These are phyloP conservation scores for Aporophyla lueneburgensis DNA, from an alignment of 2,888 invertebrate genomes.

Conservation along the genomic window DNA sequence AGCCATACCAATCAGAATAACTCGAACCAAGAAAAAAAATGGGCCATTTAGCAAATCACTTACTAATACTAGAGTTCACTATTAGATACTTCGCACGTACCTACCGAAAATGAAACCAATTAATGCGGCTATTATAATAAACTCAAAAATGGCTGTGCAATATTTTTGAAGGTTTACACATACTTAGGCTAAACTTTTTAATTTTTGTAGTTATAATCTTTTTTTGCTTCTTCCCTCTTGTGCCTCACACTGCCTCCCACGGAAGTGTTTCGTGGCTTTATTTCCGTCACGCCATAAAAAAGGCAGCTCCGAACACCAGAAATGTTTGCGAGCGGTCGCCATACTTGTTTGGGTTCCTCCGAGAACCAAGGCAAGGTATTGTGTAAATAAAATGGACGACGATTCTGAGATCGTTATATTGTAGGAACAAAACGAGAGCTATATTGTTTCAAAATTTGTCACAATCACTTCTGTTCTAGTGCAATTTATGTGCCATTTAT, in stretches of 20 bases:
- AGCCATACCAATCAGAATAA: no score
- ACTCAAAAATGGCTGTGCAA: no score
- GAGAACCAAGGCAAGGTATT: slow-evolving; percentile 10
- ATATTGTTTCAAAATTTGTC: neutral
- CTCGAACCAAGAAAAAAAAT: no score
- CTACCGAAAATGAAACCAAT: no score
- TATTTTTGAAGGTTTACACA: no score
- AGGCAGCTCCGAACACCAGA: slow-evolving; percentile 71
- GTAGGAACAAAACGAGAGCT: neutral
- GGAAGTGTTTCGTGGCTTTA: slow-evolving; percentile 81
- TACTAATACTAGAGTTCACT: no score
- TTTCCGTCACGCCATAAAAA: slow-evolving; percentile 83
- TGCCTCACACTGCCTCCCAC: slow-evolving; percentile 62
- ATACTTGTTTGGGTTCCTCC: slow-evolving; percentile 47
- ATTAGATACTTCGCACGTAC: no score
- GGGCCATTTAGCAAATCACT: no score
- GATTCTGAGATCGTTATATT: slow-evolving; percentile 19
- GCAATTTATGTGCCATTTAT: no score
- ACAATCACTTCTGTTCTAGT: neutral
- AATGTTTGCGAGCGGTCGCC: slow-evolving; percentile 75
- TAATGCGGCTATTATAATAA: no score
- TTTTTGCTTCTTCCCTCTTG: neutral
- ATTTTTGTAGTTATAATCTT: neutral
- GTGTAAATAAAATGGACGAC: slow-evolving; percentile 32
- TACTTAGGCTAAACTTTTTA: neutral